Evolutionary conservation across 2,113 vertebrate genomes (phyloP), one percentile per base, ranked within the genome.

Genomic region (Hemibagrus wyckioides): DNA sequence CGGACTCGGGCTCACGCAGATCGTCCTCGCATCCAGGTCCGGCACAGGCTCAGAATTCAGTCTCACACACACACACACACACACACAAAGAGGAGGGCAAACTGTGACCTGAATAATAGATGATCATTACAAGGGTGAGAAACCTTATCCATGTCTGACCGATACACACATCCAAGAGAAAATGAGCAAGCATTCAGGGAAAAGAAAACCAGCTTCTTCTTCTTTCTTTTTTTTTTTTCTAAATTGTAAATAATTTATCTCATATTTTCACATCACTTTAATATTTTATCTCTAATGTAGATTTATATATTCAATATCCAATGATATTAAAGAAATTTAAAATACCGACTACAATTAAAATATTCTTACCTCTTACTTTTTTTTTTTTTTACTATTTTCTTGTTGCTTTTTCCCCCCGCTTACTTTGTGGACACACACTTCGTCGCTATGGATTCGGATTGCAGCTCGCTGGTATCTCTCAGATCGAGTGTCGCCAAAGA

Each of bases 31-130:
- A 21, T 41, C 44, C 59, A 71, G 84, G 89, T 88, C 85, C 82
- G 21, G 59, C 56, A 85, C 80, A 87, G 87, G 77, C 85, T 88
- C 59, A 69, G 48, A 59, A 82, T 80, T 85, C 85, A 71, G 59
- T 79, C 80, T 25, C 59, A 25, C 56, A 41, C 80, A 33, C 61
- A 41, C 39, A 19, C 21, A 59, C 33, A 61, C 57, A 83, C 61
- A 50, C 61, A 67, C 36, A 83, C 87, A 81, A 48, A 84, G 17
- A 56, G 77, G 69, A 88, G 83, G 87, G 65, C 85, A 76, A 90
- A 88, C 85, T 77, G 41, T 25, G 1, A 56, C 39, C 73, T 95
- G 86, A 95, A 95, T 95, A 92, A 95, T 95, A 90, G 81, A 95
- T 94, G 91, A 89, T 57, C 48, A 30, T 85, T 85, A 83, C 67